A percentile compares a stretch with the other conserved stretches of the same genome.
phyloP scores from a whole-genome alignment of 2,113 vertebrate genomes.

The Antigone vipio region DNA sequence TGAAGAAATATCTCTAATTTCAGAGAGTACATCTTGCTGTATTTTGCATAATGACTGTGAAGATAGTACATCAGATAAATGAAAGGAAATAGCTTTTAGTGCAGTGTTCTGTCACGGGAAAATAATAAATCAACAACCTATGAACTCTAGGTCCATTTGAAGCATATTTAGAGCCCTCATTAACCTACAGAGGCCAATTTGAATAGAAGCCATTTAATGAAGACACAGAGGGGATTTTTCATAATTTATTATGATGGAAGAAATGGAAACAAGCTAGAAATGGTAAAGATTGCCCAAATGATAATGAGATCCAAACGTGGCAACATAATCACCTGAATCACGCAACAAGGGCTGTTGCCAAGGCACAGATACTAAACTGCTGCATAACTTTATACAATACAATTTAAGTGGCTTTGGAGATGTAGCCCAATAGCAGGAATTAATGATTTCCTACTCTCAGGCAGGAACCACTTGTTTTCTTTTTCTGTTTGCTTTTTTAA shows the following conservation, averaged over 20 bases:
- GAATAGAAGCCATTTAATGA: slow-evolving; percentile 58
- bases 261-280: slow-evolving; percentile 48
- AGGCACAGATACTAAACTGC: neutral
- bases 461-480: neutral
- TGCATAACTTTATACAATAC: neutral
- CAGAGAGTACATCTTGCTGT: neutral
- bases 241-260: slow-evolving; percentile 44
- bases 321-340: neutral
- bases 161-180: slow-evolving; percentile 51
- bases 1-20: slow-evolving; percentile 55
- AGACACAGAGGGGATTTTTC: slow-evolving; percentile 38
- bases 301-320: neutral
- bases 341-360: neutral
- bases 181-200: slow-evolving; percentile 50
- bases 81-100: slow-evolving; percentile 59
- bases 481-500: neutral
- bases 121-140: slow-evolving; percentile 66
- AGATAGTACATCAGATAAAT: slow-evolving; percentile 39
- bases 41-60: slow-evolving; percentile 54
- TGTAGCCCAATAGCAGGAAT: neutral
- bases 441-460: neutral
- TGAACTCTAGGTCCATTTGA: slow-evolving; percentile 56
- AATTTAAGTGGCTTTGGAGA: neutral
- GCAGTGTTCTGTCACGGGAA: slow-evolving; percentile 48
- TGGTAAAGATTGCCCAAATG: neutral